phyloP scores from a whole-genome alignment of 2,888 invertebrate species.

The Branchipolynoe longqiensis region DNA sequence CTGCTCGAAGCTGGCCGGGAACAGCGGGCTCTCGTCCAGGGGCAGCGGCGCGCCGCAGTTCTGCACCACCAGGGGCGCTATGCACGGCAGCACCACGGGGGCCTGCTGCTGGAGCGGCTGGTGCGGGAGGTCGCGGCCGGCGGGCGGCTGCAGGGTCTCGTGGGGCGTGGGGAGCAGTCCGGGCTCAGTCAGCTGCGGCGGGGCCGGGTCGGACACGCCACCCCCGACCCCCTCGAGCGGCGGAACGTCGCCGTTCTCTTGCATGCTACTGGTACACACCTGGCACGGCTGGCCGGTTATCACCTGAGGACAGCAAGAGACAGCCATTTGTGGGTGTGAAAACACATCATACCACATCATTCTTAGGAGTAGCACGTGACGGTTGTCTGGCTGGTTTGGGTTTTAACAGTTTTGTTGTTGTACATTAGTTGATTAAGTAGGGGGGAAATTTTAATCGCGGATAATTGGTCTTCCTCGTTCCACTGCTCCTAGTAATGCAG shows the following conservation, averaged over 20 bases:
- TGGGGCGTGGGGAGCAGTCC: not conserved
- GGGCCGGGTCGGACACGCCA: not conserved
- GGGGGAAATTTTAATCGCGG: too few relatives aligned
- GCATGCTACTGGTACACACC: slow-evolving; percentile 39
- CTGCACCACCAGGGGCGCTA: slow-evolving; percentile 3
- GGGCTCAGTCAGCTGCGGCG: not conserved
- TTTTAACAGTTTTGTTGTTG: too few relatives aligned
- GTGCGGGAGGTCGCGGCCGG: not conserved
- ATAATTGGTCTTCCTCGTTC: too few relatives aligned
- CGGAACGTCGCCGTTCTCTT: not conserved
- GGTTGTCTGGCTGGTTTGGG: too few relatives aligned
- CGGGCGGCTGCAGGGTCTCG: not conserved
- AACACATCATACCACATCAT: too few relatives aligned
- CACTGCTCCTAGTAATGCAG: too few relatives aligned
- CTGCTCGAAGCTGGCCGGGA: slow-evolving; percentile 3
- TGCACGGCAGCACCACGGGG: too few relatives aligned
- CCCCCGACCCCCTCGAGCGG: not conserved
- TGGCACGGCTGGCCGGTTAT: slow-evolving; percentile 31
- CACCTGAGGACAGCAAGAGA: slow-evolving; percentile 1
- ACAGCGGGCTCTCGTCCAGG: not conserved
- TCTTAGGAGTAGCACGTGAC: too few relatives aligned
- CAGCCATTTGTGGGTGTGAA: too few relatives aligned
- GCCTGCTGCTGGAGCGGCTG: not conserved
- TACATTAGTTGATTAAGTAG: too few relatives aligned
- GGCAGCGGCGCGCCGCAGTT: not conserved